These are phyloP conservation scores for Micropoecilia bifurca DNA, from an alignment of 2,797 vertebrate genomes.

Conservation along the genomic window DNA sequence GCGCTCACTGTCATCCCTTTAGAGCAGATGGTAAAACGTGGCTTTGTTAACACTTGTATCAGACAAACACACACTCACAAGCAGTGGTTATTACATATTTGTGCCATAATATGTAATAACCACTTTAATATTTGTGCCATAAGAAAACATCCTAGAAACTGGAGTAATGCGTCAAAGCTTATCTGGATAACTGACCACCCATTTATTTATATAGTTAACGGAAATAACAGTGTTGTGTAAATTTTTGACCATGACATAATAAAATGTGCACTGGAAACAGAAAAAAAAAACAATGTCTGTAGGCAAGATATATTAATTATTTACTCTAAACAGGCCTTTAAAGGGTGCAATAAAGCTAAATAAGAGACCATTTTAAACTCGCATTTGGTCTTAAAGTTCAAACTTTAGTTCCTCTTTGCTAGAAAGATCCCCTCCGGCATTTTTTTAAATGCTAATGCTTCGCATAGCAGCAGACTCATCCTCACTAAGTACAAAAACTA, in stretches of 20 bases:
- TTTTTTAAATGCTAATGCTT: slow-evolving; percentile 68
- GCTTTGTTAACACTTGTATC: neutral
- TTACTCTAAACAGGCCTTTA: slow-evolving; percentile 12
- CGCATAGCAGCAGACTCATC: slow-evolving; percentile 33
- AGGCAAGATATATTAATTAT: neutral
- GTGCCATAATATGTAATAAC: too few relatives aligned
- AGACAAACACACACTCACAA: slow-evolving; percentile 1
- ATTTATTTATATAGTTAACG: neutral
- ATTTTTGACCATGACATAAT: slow-evolving; percentile 3
- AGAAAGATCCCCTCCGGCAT: slow-evolving; percentile 32
- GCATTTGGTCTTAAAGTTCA: slow-evolving; percentile 24
- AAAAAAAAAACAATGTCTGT: neutral
- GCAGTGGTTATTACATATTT: slow-evolving; percentile 1
- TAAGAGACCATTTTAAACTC: slow-evolving; percentile 25
- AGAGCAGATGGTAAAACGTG: neutral
- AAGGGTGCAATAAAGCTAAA: slow-evolving; percentile 24
- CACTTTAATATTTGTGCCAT: neutral
- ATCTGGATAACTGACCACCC: slow-evolving; percentile 1
- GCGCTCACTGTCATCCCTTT: slow-evolving; percentile 97
- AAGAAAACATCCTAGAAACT: neutral
- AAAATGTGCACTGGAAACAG: slow-evolving; percentile 9
- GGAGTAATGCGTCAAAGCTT: slow-evolving; percentile 4
- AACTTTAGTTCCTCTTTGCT: slow-evolving; percentile 41
- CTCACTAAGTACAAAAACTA: slow-evolving; percentile 39
- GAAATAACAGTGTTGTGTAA: slow-evolving; percentile 17